phyloP scores from a whole-genome alignment of 2,113 vertebrate species.

The Grantiella picta region DNA sequence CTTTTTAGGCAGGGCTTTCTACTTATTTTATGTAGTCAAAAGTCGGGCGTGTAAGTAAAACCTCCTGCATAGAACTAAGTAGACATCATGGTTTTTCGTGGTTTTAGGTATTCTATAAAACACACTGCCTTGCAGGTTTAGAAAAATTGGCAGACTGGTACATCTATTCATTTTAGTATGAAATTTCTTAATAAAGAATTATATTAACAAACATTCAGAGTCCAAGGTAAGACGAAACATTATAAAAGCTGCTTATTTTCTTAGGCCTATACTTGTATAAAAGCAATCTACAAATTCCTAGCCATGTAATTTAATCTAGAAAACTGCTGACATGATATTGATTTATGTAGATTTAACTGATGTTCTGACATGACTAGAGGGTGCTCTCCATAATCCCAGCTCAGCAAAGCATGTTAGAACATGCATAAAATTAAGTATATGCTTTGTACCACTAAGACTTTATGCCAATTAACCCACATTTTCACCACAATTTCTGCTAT shows the following conservation, averaged over 20 bases:
- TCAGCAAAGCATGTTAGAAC: slow-evolving; percentile 46
- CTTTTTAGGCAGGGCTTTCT: not conserved
- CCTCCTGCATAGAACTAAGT: not conserved
- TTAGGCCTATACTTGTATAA: not conserved
- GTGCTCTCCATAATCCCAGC: slow-evolving; percentile 1
- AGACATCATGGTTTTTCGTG: not conserved
- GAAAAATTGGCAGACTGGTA: not conserved
- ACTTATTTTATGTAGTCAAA: not conserved
- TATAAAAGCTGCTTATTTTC: not conserved
- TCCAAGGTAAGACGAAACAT: not conserved
- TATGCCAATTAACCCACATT: not conserved
- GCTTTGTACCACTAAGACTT: not conserved
- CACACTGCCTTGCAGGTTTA: not conserved
- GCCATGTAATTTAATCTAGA: slow-evolving; percentile 14
- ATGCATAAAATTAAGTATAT: not conserved
- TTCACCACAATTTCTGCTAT: not conserved
- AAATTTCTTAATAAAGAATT: not conserved
- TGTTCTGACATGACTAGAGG: slow-evolving; percentile 32
- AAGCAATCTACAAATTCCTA: not conserved
- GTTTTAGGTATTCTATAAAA: not conserved
- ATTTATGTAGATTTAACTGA: slow-evolving; percentile 44
- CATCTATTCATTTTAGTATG: not conserved
- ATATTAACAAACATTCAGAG: not conserved
- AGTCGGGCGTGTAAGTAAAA: not conserved
- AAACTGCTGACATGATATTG: slow-evolving; percentile 47